Conservation (phyloP, 2,888 invertebrate species). For the Cerastoderma edule region DNA sequence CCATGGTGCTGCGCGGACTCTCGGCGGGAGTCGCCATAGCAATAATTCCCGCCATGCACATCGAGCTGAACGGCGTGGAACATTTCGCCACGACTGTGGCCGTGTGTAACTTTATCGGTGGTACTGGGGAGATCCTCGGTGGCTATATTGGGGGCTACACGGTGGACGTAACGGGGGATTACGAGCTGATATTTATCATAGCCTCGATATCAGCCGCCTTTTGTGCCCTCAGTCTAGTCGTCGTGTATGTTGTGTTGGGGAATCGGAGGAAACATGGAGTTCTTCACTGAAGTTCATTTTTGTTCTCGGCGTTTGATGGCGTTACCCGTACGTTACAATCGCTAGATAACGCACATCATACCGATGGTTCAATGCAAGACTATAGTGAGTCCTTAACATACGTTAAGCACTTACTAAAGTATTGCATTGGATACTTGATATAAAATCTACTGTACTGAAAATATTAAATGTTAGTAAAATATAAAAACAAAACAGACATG, state of each 20-base stretch:
- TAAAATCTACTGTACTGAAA: no score
- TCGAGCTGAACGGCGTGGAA: conserved; percentile 41
- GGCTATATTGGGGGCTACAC: conserved; percentile 46
- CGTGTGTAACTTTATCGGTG: conserved; percentile 34
- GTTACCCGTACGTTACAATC: no score
- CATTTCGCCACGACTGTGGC: conserved; percentile 37
- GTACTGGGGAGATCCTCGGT: conserved; percentile 27
- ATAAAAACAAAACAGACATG: no score
- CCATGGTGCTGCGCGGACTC: conserved; percentile 37
- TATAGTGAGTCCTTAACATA: no score
- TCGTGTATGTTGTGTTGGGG: conserved; percentile 11
- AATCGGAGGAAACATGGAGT: background rate
- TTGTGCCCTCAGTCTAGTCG: conserved; percentile 23
- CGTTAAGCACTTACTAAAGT: no score
- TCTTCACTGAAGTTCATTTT: no score
- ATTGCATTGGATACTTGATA: no score
- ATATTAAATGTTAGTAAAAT: no score
- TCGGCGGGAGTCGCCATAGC: conserved; percentile 30
- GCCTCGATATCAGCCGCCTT: conserved; percentile 15
- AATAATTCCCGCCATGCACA: conserved; percentile 29
- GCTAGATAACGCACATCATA: no score
- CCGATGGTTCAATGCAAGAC: no score
- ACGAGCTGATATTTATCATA: conserved; percentile 43
- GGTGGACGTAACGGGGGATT: conserved; percentile 42
- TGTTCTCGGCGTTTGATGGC: no score